Conservation (phyloP, 2,113 vertebrate genomes). For the Microcebus lehilahytsara region DNA sequence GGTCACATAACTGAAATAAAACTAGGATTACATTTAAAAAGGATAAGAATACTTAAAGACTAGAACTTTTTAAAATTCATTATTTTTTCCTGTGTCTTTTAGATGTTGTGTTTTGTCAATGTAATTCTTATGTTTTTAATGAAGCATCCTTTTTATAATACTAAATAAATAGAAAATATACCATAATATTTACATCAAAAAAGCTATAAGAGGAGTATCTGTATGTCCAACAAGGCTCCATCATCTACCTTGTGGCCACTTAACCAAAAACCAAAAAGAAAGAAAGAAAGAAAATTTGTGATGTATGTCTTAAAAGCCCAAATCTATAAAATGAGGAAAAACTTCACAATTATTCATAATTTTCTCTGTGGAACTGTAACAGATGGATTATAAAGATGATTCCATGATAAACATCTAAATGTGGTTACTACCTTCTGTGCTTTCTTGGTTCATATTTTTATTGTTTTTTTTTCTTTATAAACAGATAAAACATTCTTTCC, state of each 20-base stretch:
- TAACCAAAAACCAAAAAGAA: background rate
- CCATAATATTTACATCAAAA: background rate
- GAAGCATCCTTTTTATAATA: background rate
- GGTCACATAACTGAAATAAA: background rate
- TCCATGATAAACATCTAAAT: slow-evolving; percentile 74
- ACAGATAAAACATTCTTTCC: slow-evolving; percentile 30
- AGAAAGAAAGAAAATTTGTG: background rate
- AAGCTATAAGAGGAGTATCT: background rate
- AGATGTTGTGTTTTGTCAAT: background rate
- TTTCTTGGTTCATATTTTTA: slow-evolving; percentile 58
- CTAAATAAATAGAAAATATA: background rate
- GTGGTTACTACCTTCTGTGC: slow-evolving; percentile 70
- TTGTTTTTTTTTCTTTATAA: slow-evolving; percentile 29
- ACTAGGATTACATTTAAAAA: background rate
- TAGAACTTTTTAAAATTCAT: background rate
- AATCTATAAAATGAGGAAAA: slow-evolving; percentile 58
- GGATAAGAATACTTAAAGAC: background rate
- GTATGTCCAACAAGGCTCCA: background rate
- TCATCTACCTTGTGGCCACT: background rate
- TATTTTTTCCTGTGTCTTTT: background rate
- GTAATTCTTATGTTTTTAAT: background rate
- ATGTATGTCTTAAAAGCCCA: background rate
- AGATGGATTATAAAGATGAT: slow-evolving; percentile 73
- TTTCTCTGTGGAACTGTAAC: slow-evolving; percentile 52
- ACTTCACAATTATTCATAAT: slow-evolving; percentile 37